Conservation (phyloP, 2,888 invertebrate genomes). For the Myopa tessellatipennis region DNA sequence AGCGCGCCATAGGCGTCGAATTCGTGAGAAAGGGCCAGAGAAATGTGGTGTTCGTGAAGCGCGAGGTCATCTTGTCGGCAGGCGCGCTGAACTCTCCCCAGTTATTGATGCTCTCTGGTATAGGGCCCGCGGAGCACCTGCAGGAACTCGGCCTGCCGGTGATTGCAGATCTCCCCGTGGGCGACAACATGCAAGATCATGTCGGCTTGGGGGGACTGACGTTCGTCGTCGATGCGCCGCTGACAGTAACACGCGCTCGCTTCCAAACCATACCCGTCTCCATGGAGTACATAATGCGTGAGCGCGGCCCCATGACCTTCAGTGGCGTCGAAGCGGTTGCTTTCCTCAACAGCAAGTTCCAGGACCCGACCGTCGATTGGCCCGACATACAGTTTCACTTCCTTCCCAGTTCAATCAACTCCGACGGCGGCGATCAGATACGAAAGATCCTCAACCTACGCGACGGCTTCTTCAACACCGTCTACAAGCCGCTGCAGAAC, state of each 20-base stretch:
- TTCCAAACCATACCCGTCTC: slow-evolving; percentile 82
- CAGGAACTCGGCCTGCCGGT: slow-evolving; percentile 79
- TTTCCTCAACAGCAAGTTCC: slow-evolving; percentile 87
- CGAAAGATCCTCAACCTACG: slow-evolving; percentile 79
- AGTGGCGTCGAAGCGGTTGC: slow-evolving; percentile 89
- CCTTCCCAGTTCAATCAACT: slow-evolving; percentile 84
- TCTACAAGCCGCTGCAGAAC: slow-evolving; percentile 83
- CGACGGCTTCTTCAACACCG: slow-evolving; percentile 85
- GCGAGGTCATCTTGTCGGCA: slow-evolving; percentile 86
- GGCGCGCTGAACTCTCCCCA: slow-evolving; percentile 92
- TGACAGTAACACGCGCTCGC: slow-evolving; percentile 81
- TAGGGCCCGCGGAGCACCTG: slow-evolving; percentile 84
- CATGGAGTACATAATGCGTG: slow-evolving; percentile 83
- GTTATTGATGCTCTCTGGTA: slow-evolving; percentile 89
- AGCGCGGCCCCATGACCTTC: slow-evolving; percentile 84
- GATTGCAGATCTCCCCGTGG: slow-evolving; percentile 80
- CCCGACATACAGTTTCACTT: slow-evolving; percentile 92
- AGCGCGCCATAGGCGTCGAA: slow-evolving; percentile 81
- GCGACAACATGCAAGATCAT: slow-evolving; percentile 88
- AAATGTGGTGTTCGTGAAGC: slow-evolving; percentile 77
- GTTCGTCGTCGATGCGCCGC: slow-evolving; percentile 83
- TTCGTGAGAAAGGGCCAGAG: slow-evolving; percentile 76
- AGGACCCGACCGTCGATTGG: slow-evolving; percentile 80
- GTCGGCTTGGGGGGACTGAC: slow-evolving; percentile 87
- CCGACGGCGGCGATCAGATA: slow-evolving; percentile 85